Evolutionary conservation across 35 echinoderm and acorn worm genomes (phyloP).

Genomic region (Lytechinus variegatus): DNA sequence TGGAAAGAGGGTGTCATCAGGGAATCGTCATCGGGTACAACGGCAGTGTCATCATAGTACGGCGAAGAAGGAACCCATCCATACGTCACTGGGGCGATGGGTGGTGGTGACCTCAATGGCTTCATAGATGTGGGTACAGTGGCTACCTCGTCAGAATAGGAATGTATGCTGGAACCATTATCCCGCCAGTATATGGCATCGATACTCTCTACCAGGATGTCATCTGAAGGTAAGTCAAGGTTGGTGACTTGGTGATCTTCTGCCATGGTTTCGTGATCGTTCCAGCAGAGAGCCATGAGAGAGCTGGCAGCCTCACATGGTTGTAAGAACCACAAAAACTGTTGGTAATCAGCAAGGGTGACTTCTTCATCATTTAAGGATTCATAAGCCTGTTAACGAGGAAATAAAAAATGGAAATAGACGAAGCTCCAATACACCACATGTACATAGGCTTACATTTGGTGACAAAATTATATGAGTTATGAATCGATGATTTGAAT

Average conservation of each 20-base stretch:
- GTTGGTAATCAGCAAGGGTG: slow-evolving; percentile 57
- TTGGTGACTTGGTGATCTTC: slow-evolving; percentile 34
- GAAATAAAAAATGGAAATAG: background rate
- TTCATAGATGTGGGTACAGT: slow-evolving; percentile 20
- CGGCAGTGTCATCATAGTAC: slow-evolving; percentile 67
- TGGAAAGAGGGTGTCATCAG: background rate
- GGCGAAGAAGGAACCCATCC: background rate
- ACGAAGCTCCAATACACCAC: background rate
- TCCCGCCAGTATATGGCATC: slow-evolving; percentile 24
- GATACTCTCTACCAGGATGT: slow-evolving; percentile 37
- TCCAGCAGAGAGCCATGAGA: slow-evolving; percentile 61
- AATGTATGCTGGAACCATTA: slow-evolving; percentile 22
- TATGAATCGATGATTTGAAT: too few relatives aligned
- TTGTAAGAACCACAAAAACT: slow-evolving; percentile 94
- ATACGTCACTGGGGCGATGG: slow-evolving; percentile 32
- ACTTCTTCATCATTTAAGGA: slow-evolving; percentile 70
- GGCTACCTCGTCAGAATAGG: slow-evolving; percentile 65
- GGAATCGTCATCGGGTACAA: slow-evolving; percentile 60
- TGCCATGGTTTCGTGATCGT: slow-evolving; percentile 40
- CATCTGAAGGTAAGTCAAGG: slow-evolving; percentile 22
- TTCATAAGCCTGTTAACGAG: slow-evolving; percentile 50
- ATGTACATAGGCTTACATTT: too few relatives aligned
- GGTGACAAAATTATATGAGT: too few relatives aligned
- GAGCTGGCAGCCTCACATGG: slow-evolving; percentile 80
- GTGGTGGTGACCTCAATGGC: background rate